Conservation (phyloP, 2,113 vertebrate species). For the Furnarius figulus region DNA sequence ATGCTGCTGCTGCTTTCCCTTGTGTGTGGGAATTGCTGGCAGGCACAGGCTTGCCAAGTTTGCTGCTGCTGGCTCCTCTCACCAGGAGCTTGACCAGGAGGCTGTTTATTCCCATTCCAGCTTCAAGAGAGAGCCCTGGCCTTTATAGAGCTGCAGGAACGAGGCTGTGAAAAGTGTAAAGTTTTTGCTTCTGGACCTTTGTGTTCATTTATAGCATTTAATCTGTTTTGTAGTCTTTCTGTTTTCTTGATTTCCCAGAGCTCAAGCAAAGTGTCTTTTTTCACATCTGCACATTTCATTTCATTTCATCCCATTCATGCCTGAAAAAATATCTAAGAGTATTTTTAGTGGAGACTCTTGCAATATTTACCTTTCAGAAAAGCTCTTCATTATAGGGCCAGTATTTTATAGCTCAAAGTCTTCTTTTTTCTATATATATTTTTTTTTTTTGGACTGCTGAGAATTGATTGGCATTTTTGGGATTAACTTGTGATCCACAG, state of each 20-base stretch:
- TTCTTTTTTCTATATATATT: not conserved
- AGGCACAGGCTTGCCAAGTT: not conserved
- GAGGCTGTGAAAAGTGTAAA: not conserved
- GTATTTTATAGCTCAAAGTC: not conserved
- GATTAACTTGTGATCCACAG: not conserved
- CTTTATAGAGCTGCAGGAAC: not conserved
- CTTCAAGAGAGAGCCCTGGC: not conserved
- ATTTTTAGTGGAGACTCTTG: not conserved
- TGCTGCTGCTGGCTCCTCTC: not conserved
- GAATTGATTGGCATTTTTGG: not conserved
- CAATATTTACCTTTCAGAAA: not conserved
- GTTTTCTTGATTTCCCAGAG: not conserved
- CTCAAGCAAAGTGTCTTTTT: not conserved
- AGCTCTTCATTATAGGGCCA: not conserved
- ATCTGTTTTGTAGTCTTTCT: not conserved
- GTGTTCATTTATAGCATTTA: not conserved
- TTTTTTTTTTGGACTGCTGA: not conserved
- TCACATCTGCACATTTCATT: not conserved
- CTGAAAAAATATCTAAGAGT: not conserved
- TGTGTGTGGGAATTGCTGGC: not conserved
- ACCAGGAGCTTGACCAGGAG: not conserved
- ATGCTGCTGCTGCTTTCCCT: not conserved
- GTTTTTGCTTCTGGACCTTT: not conserved
- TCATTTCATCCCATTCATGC: not conserved
- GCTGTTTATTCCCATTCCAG: constrained; percentile 9